Base-by-base conservation (phyloP, 2,113 vertebrate genomes). In the Neomonachus schauinslandi region DNA sequence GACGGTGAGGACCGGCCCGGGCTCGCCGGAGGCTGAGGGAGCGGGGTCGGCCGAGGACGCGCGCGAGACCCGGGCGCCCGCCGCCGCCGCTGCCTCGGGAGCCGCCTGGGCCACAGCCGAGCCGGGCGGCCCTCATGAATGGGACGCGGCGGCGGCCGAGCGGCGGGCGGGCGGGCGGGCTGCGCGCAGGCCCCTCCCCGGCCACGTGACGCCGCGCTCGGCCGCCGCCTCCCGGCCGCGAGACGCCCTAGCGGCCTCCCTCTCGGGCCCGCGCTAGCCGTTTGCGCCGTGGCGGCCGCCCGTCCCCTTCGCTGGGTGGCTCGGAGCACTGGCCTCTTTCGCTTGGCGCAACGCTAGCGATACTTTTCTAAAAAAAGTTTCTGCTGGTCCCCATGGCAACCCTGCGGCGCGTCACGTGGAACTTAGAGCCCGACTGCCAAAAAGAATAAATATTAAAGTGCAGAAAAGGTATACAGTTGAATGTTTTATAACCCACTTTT, bases 51-150 rank as follows among this genome's bases (percentile, higher is more conserved):
- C 55, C n/a, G 4, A 33, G 61, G 80, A 21, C 79, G 92, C 74
- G 84, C 76, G 81, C 36, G 4, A 42, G 74, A 12, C 76, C 74
- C 5, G 57, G 46, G 79, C 53, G 19, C 59, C 97, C 65, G 96
- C 92, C 80, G 94, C 97, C 87, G 91, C 97, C 67, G 95, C 97
- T 57, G 46, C 81, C 90, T 93, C 13, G 10, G 79, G 65, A 97
- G 96, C 96, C 95, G 92, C 97, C 86, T 42, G 92, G 96, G 96
- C 97, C 96, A 86, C 98, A 94, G 97, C 79, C 11, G 61, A 95
- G 95, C 94, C 90, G 80, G 80, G 42, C 80, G 80, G 95, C 95
- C 92, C 96, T 97, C 98, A 97, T 97, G 98, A 98, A 97, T 97
- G 97, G 61, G 95, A 94, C 86, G 69, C 93, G 63, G 97, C 97